These are phyloP conservation scores for Slavum lentiscoides DNA, from an alignment of 2,888 invertebrate species.

Conservation along the genomic window DNA sequence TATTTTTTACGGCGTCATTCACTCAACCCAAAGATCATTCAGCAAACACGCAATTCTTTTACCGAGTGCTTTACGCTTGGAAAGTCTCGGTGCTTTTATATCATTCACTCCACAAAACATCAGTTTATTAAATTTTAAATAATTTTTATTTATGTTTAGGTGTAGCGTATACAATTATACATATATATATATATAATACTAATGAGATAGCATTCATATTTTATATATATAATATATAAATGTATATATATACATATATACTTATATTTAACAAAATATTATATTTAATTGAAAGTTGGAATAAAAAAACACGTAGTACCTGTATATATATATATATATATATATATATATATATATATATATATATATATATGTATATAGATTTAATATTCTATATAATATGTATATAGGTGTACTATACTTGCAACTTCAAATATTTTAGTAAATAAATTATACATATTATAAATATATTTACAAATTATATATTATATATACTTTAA, in stretches of 20 bases:
- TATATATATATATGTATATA: no score
- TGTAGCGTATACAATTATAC: not conserved
- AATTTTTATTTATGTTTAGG: constrained; percentile 28
- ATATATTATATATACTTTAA: no score
- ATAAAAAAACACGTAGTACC: no score
- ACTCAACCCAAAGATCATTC: constrained; percentile 51
- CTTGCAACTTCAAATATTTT: no score
- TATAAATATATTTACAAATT: no score
- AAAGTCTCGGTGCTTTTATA: constrained; percentile 41
- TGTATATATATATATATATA: no score
- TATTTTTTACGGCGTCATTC: constrained; percentile 51
- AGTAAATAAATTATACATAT: no score
- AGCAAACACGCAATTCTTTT: constrained; percentile 48
- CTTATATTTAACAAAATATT: not conserved
- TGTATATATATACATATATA: not conserved
- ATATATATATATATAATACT: not conserved
- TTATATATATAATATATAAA: constrained; percentile 7
- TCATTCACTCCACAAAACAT: constrained; percentile 45
- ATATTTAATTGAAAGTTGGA: constrained; percentile 34
- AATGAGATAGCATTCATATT: constrained; percentile 14
- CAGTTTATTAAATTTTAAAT: constrained; percentile 51
- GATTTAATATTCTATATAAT: no score
- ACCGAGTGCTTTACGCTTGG: constrained; percentile 45
- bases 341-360: no score
- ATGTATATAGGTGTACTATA: no score